Evolutionary conservation across 2,113 vertebrate species (phyloP).

Genomic region (Lepus europaeus): DNA sequence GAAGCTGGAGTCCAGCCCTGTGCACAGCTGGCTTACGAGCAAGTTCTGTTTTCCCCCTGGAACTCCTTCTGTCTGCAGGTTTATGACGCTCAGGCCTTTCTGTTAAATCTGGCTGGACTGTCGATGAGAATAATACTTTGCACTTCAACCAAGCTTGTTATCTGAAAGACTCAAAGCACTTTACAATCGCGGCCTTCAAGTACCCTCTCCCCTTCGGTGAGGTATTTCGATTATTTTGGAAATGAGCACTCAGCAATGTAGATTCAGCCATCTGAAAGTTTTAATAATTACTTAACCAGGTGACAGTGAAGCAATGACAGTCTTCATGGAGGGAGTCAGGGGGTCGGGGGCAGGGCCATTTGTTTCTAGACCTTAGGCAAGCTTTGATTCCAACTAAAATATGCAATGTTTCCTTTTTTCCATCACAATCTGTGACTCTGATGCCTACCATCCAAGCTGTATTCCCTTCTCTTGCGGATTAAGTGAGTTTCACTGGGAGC

Average conservation of each 20-base stretch:
- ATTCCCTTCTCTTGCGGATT: neutral
- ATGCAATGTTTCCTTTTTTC: neutral
- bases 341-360: neutral
- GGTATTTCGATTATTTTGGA: conserved; percentile 36
- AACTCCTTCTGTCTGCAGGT: conserved; percentile 79
- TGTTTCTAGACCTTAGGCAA: neutral
- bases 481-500: neutral
- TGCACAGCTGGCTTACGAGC: conserved; percentile 75
- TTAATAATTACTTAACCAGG: conserved; percentile 9
- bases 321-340: neutral
- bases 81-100: conserved; percentile 69
- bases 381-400: neutral
- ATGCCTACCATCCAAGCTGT: neutral
- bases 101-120: conserved; percentile 61
- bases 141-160: conserved; percentile 26
- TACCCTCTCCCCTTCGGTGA: neutral
- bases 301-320: neutral
- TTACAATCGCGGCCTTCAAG: conserved; percentile 28
- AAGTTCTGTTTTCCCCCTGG: conserved; percentile 68
- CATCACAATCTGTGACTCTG: conserved; percentile 10
- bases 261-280: conserved; percentile 18
- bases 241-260: neutral
- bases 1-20: conserved; percentile 75
- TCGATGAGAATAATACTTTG: conserved; percentile 69
- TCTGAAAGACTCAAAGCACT: conserved; percentile 55